Evolutionary conservation across 1,140 invertebrate species (phyloP), one percentile per base, ranked within the genome.

Genomic region (Globodera rostochiensis): DNA sequence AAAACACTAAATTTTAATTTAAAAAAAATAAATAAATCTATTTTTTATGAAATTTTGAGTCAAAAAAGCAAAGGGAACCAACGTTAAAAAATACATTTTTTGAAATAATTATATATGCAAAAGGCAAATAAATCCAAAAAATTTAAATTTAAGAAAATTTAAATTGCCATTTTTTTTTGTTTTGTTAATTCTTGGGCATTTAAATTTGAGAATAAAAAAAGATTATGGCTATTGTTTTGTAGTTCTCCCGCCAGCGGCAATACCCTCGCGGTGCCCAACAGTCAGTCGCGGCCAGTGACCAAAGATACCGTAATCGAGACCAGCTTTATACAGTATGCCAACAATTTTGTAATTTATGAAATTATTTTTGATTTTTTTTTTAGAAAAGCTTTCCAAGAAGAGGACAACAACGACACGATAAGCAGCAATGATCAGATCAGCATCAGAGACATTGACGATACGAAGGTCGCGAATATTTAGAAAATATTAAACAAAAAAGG

Each of bases 381-480:
- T 45, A 66, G 80, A 46, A 75, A 80, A 67, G 53, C 84, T 74
- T 82, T 77, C 47, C 83, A 86, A 57, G 69, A 74, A 67, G 64
- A 79, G 47, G 78, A 85, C 50, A 84, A 77, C 80, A 46, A 49
- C 53, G 87, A 88, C 80, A 87, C 87, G 47, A 21, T 88, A 13
- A 77, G 53, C 60, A 88, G 82, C 80, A 69, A 49, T 60, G 80
- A 84, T 36, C 69, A 87, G 46, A 79, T 88, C 6, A 85, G 73
- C 50, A 86, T 87, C 69, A 79, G 86, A 49, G 80, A 85, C 74
- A 69, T 88, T 50, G 87, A 87, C 64, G 83, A 87, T 36, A 67
- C 73, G 15, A 88, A 88, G 57, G 71, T 83, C 45, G 9, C 19
- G 73, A 45, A 47, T 73, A 66, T 73, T 74, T 64, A 45, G 6